A percentile compares a stretch with the other conserved stretches of the same genome.
These are phyloP conservation scores for Euura saliciscinereae DNA, from an alignment of 1,140 invertebrate species.

Conservation along the genomic window DNA sequence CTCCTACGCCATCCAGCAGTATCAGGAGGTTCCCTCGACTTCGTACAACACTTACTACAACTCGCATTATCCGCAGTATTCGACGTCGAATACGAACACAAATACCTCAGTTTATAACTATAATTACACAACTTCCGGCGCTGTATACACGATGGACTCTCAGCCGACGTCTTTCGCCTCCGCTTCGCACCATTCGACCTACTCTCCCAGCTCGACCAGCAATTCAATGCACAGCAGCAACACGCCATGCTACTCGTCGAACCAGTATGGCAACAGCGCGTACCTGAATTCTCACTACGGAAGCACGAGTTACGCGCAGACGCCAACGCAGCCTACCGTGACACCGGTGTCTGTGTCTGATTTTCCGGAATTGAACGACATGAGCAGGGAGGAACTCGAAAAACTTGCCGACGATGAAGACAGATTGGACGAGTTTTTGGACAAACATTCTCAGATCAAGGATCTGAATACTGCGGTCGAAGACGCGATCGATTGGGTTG, in stretches of 20 bases:
- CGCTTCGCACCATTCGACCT: constrained; percentile 39
- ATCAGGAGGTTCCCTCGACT: constrained; percentile 45
- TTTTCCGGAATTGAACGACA: constrained; percentile 70
- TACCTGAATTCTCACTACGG: constrained; percentile 47
- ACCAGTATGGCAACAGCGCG: constrained; percentile 34
- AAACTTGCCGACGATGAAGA: constrained; percentile 71
- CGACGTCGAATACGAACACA: constrained; percentile 46
- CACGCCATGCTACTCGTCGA: constrained; percentile 42
- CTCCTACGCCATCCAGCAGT: constrained; percentile 48
- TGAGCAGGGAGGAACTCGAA: constrained; percentile 73
- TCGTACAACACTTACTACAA: constrained; percentile 53
- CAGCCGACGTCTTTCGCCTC: constrained; percentile 33
- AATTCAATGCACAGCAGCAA: constrained; percentile 38
- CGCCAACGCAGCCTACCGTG: constrained; percentile 22
- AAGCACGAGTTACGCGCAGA: constrained; percentile 41
- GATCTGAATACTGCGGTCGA: constrained; percentile 73
- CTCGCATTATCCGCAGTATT: constrained; percentile 48
- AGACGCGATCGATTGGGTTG: constrained; percentile 73
- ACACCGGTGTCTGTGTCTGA: constrained; percentile 23
- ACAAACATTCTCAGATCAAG: constrained; percentile 68
- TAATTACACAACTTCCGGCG: constrained; percentile 49
- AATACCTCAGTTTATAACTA: constrained; percentile 51
- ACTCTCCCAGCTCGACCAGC: constrained; percentile 33
- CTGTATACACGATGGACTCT: constrained; percentile 35
- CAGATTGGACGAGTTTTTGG: constrained; percentile 72